These are phyloP conservation scores for Phaedon cochleariae DNA, from an alignment of 2,888 invertebrate species.

Conservation along the genomic window DNA sequence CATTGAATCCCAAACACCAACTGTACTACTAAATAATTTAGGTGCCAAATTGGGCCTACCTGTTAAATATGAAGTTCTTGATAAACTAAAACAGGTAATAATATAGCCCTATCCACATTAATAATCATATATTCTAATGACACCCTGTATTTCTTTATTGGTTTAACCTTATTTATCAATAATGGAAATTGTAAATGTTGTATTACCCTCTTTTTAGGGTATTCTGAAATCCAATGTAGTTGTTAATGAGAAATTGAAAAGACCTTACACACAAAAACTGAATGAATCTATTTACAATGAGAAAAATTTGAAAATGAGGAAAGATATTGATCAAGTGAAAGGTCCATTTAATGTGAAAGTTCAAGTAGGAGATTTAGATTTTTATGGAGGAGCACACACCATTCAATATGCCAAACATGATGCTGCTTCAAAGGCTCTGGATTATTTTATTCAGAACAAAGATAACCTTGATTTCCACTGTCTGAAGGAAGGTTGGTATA, in stretches of 20 bases:
- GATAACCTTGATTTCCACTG: conserved; percentile 47
- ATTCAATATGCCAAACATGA: conserved; percentile 55
- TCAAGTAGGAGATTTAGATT: conserved; percentile 49
- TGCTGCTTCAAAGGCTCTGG: conserved; percentile 54
- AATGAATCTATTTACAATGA: conserved; percentile 49
- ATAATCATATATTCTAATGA: neutral
- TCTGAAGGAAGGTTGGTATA: conserved; percentile 46
- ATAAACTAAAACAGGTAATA: conserved; percentile 38
- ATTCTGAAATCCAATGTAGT: conserved; percentile 29
- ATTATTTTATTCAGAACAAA: conserved; percentile 46
- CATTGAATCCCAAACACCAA: conserved; percentile 49
- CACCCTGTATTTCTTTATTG: neutral
- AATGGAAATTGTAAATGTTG: no score
- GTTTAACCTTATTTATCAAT: neutral
- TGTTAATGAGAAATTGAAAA: conserved; percentile 42
- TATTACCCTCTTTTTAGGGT: conserved; percentile 18
- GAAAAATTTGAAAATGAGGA: conserved; percentile 40
- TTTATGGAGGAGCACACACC: conserved; percentile 51
- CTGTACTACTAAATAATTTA: conserved; percentile 55
- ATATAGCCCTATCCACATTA: no score
- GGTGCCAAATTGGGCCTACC: conserved; percentile 52
- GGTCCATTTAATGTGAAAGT: conserved; percentile 54
- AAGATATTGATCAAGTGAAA: conserved; percentile 43
- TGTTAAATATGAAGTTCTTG: conserved; percentile 48
- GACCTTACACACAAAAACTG: conserved; percentile 49